Percentiles rank a stretch among this genome's conserved stretches.
Conservation (phyloP, 1,140 invertebrate genomes). For the Mizuhopecten yessoensis region DNA sequence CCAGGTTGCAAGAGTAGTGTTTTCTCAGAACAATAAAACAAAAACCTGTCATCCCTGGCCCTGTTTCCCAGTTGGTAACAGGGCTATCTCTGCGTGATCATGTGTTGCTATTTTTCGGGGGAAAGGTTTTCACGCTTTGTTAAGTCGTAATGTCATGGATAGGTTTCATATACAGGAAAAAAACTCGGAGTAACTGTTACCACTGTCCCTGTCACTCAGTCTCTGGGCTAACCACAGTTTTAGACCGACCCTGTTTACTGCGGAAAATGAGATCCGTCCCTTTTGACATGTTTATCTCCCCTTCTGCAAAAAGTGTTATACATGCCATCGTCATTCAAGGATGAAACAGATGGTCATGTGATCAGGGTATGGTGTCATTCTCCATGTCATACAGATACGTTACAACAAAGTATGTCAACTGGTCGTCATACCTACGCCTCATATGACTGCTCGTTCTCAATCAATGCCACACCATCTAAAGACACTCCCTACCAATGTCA, state of each 20-base stretch:
- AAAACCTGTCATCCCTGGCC: not conserved
- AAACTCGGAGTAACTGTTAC: not conserved
- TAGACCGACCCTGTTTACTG: not conserved
- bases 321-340: not conserved
- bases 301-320: slow-evolving; percentile 3
- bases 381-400: not conserved
- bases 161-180: slow-evolving; percentile 34
- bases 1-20: not conserved
- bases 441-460: not conserved
- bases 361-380: not conserved
- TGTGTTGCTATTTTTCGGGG: slow-evolving; percentile 15
- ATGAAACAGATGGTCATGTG: slow-evolving; percentile 37
- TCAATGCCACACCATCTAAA: not conserved
- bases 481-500: not conserved
- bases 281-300: slow-evolving; percentile 16
- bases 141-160: slow-evolving; percentile 32
- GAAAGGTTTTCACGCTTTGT: slow-evolving; percentile 26
- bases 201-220: not conserved
- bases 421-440: not conserved
- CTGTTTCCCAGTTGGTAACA: not conserved
- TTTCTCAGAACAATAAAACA: not conserved
- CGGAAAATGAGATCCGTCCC: not conserved
- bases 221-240: not conserved
- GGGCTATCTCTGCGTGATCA: not conserved
- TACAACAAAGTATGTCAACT: not conserved